phyloP scores from a whole-genome alignment of 2,888 invertebrate species.

The Ophraella communa region DNA sequence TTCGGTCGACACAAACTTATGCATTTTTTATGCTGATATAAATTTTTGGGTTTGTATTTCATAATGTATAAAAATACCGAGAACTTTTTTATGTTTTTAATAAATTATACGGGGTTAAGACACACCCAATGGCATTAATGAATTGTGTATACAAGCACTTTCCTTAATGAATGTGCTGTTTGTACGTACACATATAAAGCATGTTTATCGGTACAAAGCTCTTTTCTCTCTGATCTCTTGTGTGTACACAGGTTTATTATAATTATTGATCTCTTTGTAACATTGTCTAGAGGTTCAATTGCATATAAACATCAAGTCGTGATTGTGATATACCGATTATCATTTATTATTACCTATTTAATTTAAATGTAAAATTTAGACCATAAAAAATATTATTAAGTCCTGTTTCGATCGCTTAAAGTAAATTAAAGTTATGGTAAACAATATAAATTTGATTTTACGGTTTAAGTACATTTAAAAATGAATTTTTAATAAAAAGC shows the following conservation, averaged over 20 bases:
- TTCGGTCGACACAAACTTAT: too few species aligned
- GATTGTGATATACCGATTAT: too few species aligned
- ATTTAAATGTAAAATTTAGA: too few species aligned
- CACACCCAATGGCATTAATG: constrained; percentile 10
- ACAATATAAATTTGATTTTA: too few species aligned
- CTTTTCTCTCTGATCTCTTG: neutral
- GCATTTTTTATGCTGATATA: too few species aligned
- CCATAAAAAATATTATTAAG: too few species aligned
- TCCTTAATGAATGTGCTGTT: constrained; percentile 23
- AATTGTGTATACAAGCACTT: constrained; percentile 28
- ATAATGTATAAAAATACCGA: too few species aligned
- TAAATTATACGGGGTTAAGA: constrained; percentile 8
- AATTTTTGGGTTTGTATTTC: too few species aligned
- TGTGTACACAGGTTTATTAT: neutral
- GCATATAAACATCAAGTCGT: neutral
- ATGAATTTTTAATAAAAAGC: neutral
- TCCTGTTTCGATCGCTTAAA: too few species aligned
- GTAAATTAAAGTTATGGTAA: too few species aligned
- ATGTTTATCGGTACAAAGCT: neutral
- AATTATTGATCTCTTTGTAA: neutral
- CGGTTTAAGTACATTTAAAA: neutral
- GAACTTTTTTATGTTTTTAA: neutral
- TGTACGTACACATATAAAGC: neutral
- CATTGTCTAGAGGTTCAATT: neutral
- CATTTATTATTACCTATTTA: too few species aligned